Conservation (phyloP, 2,888 invertebrate species). For the Drosophila monieri region DNA sequence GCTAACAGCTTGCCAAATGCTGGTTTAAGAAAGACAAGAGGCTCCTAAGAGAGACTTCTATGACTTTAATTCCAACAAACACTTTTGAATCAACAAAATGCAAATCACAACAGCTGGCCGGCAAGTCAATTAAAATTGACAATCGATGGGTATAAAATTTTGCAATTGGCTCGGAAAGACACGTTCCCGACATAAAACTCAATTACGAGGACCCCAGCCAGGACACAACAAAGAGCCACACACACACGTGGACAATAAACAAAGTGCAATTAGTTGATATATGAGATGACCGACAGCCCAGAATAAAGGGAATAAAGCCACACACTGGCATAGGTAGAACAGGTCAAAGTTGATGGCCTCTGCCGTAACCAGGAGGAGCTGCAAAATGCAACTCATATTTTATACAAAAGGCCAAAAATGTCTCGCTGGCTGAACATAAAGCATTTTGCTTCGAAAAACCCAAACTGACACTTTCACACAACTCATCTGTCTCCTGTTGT, state of each 20-base stretch:
- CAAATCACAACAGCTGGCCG: slow-evolving; percentile 30
- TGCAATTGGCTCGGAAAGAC: slow-evolving; percentile 29
- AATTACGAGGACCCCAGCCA: slow-evolving; percentile 30
- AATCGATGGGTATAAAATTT: slow-evolving; percentile 35
- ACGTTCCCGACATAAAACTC: slow-evolving; percentile 36
- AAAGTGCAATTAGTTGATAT: slow-evolving; percentile 51
- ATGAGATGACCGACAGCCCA: slow-evolving; percentile 29
- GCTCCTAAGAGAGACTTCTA: background rate
- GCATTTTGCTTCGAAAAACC: slow-evolving; percentile 45
- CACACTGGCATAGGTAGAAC: slow-evolving; percentile 13
- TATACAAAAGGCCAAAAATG: slow-evolving; percentile 42
- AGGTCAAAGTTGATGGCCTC: slow-evolving; percentile 46
- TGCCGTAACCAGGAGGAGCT: slow-evolving; percentile 7
- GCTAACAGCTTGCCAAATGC: background rate
- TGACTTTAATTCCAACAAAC: slow-evolving; percentile 1
- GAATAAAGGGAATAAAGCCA: slow-evolving; percentile 2
- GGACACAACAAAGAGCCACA: slow-evolving; percentile 9
- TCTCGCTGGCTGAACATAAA: slow-evolving; percentile 43
- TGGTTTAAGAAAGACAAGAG: slow-evolving; percentile 19
- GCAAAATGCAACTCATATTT: slow-evolving; percentile 49
- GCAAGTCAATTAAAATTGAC: slow-evolving; percentile 50
- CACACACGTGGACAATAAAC: slow-evolving; percentile 25
- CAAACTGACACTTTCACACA: slow-evolving; percentile 55
- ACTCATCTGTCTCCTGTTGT: slow-evolving; percentile 41
- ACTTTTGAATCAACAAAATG: slow-evolving; percentile 30